Conservation (phyloP, 2,888 invertebrate species). For the Mimumesa dahlbomi region DNA sequence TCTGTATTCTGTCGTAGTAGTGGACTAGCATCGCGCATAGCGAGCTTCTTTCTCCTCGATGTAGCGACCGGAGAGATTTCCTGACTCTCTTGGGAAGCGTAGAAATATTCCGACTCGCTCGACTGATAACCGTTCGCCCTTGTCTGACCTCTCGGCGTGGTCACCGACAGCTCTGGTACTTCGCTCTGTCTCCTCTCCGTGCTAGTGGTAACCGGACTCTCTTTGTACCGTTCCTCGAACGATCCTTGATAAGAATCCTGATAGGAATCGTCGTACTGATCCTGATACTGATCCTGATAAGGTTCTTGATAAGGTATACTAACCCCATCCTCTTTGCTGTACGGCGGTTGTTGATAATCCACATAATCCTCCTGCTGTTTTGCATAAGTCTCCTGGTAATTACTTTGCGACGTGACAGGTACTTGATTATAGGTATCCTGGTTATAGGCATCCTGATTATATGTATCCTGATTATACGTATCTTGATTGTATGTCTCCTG, state of each 20-base stretch:
- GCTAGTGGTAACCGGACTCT: slow-evolving; percentile 51
- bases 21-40: slow-evolving; percentile 75
- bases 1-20: slow-evolving; percentile 81
- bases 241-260: slow-evolving; percentile 71
- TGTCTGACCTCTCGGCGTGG: slow-evolving; percentile 74
- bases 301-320: slow-evolving; percentile 62
- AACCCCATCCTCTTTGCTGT: slow-evolving; percentile 67
- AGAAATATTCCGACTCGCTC: slow-evolving; percentile 72
- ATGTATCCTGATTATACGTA: slow-evolving; percentile 16
- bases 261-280: slow-evolving; percentile 69
- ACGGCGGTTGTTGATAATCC: slow-evolving; percentile 69
- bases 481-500: slow-evolving; percentile 66
- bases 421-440: slow-evolving; percentile 57
- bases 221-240: slow-evolving; percentile 71
- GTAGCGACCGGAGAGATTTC: slow-evolving; percentile 67
- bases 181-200: slow-evolving; percentile 69
- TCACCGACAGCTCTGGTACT: slow-evolving; percentile 75
- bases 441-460: slow-evolving; percentile 16
- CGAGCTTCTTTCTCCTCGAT: slow-evolving; percentile 72
- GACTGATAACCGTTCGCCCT: slow-evolving; percentile 74
- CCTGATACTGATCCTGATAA: slow-evolving; percentile 67
- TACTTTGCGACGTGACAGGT: slow-evolving; percentile 62
- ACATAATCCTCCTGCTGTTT: slow-evolving; percentile 67
- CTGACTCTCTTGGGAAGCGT: slow-evolving; percentile 69
- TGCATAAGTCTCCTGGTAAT: slow-evolving; percentile 66